Conservation (phyloP, 2,797 vertebrate genomes). For the Pseudochromis fuscus region DNA sequence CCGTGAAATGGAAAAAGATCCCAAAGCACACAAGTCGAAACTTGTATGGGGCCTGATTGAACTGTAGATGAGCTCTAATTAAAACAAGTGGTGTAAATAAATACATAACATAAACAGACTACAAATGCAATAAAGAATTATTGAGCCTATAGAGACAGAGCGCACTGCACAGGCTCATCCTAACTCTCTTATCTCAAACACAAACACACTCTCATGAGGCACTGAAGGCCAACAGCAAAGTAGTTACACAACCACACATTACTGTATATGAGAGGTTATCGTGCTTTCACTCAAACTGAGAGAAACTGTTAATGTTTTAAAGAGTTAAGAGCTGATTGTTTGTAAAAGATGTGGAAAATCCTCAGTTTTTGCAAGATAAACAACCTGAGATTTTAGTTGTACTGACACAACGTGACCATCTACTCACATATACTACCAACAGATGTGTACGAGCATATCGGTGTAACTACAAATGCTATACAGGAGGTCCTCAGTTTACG, state of each 20-base stretch:
- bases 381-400: not conserved
- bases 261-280: too few species aligned
- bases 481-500: too few species aligned
- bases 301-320: too few species aligned
- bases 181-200: not conserved
- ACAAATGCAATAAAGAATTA: not conserved
- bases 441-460: not conserved
- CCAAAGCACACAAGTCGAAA: not conserved
- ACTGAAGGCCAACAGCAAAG: too few species aligned
- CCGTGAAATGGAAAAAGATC: not conserved
- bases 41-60: not conserved
- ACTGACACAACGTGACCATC: not conserved
- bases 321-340: too few species aligned
- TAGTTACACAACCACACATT: too few species aligned
- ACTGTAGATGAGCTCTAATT: slow-evolving; percentile 14
- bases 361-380: too few species aligned
- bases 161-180: too few species aligned
- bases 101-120: not conserved
- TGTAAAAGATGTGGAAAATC: too few species aligned
- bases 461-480: too few species aligned
- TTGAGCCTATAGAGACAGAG: not conserved
- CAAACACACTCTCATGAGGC: not conserved
- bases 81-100: not conserved
- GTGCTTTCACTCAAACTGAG: too few species aligned
- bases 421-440: too few species aligned